phyloP scores from a whole-genome alignment of 2,113 vertebrate species.

The Miniopterus natalensis region DNA sequence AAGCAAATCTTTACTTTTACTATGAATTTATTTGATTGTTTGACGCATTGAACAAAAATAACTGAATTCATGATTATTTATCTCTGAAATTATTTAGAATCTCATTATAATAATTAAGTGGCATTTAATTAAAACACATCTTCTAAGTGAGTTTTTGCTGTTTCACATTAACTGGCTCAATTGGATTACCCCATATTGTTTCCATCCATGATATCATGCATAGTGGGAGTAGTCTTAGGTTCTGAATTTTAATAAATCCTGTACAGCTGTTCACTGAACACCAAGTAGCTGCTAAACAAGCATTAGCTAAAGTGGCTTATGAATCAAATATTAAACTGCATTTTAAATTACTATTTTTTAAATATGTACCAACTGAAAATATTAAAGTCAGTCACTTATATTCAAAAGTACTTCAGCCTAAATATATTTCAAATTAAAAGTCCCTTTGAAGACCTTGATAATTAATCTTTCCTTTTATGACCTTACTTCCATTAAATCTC shows the following conservation, averaged over 20 bases:
- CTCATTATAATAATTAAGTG: constrained; percentile 81
- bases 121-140: constrained; percentile 79
- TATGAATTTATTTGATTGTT: neutral
- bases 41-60: neutral
- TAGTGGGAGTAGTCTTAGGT: neutral
- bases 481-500: neutral
- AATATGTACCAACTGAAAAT: neutral
- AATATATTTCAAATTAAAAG: constrained; percentile 23
- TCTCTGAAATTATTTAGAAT: constrained; percentile 56
- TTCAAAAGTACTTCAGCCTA: neutral
- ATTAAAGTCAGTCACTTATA: neutral
- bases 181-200: constrained; percentile 67
- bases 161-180: constrained; percentile 71
- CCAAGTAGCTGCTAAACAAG: constrained; percentile 58
- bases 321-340: fast-evolving
- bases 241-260: neutral
- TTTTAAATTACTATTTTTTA: neutral
- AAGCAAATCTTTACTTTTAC: neutral
- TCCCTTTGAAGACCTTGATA: neutral
- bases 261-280: neutral
- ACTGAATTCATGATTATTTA: neutral
- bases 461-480: constrained; percentile 1
- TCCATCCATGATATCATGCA: neutral
- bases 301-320: neutral
- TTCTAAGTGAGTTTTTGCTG: constrained; percentile 62